A percentile compares a stretch with the other conserved stretches of the same genome.
phyloP scores from a whole-genome alignment of 2,888 invertebrate species.

The Acanthosoma haemorrhoidale region DNA sequence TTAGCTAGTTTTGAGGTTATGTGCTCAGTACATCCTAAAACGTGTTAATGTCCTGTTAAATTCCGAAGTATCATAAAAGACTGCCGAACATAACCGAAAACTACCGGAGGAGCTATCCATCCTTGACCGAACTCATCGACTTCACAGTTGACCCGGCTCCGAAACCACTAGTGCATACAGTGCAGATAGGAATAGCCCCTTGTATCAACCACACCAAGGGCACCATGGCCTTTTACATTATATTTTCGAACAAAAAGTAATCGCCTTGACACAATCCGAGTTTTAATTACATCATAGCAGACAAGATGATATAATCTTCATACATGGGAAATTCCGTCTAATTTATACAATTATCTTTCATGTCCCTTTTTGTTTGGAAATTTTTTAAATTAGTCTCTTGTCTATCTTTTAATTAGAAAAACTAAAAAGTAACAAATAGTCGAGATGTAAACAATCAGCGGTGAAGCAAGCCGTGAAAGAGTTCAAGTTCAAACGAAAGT shows the following conservation, averaged over 20 bases:
- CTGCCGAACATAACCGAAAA: too few species aligned
- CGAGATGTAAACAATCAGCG: background rate
- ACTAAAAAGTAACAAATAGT: too few species aligned
- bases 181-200: background rate
- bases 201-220: background rate
- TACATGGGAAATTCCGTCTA: background rate
- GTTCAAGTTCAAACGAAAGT: conserved; percentile 1
- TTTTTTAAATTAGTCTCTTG: too few species aligned
- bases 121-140: too few species aligned
- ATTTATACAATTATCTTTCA: background rate
- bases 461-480: background rate
- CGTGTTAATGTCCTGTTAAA: too few species aligned
- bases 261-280: background rate
- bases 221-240: background rate
- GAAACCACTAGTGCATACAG: too few species aligned
- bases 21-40: too few species aligned
- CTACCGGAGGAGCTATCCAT: too few species aligned
- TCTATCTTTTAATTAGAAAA: too few species aligned
- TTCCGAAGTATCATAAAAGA: too few species aligned
- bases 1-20: too few species aligned
- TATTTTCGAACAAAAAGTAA: background rate
- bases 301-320: background rate
- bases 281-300: background rate
- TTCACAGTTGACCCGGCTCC: background rate
- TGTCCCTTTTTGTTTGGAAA: too few species aligned